These are phyloP conservation scores for Xiphorhynchus erythropygius DNA, from an alignment of 2,797 vertebrate species.

Conservation along the genomic window DNA sequence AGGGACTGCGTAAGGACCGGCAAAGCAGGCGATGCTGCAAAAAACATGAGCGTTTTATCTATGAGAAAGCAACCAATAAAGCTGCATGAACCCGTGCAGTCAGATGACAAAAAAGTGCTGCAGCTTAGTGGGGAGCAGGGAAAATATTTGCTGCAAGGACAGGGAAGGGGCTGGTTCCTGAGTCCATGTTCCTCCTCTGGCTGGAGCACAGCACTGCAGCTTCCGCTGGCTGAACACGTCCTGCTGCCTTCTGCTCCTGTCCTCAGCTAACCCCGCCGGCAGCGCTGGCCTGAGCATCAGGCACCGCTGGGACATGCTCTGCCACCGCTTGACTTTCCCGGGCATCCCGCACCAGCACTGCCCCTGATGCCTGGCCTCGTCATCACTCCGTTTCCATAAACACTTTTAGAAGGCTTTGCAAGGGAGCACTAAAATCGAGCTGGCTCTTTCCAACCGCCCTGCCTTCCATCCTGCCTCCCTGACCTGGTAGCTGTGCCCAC, in stretches of 20 bases:
- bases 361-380: accelerated
- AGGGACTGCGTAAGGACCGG: neutral
- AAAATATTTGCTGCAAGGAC: conserved; percentile 52
- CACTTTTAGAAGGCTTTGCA: accelerated
- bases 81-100: neutral
- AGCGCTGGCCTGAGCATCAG: neutral
- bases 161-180: neutral
- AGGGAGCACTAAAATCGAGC: accelerated
- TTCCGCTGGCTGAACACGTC: conserved; percentile 26
- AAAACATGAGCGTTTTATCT: neutral
- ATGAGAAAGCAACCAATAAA: neutral
- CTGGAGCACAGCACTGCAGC: conserved; percentile 55
- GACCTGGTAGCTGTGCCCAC: accelerated
- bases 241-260: conserved; percentile 15
- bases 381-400: neutral
- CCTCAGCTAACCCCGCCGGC: conserved; percentile 35
- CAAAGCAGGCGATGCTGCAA: neutral
- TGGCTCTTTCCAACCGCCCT: neutral
- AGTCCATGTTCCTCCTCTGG: conserved; percentile 53
- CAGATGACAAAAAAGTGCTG: conserved; percentile 2
- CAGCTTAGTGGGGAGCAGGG: neutral
- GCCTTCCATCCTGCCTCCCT: neutral
- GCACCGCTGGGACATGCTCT: neutral
- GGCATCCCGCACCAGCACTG: neutral
- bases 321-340: neutral